A percentile compares a stretch with the other conserved stretches of the same genome.
phyloP scores from a whole-genome alignment of 2,888 invertebrate species.

The Tridacna gigas region DNA sequence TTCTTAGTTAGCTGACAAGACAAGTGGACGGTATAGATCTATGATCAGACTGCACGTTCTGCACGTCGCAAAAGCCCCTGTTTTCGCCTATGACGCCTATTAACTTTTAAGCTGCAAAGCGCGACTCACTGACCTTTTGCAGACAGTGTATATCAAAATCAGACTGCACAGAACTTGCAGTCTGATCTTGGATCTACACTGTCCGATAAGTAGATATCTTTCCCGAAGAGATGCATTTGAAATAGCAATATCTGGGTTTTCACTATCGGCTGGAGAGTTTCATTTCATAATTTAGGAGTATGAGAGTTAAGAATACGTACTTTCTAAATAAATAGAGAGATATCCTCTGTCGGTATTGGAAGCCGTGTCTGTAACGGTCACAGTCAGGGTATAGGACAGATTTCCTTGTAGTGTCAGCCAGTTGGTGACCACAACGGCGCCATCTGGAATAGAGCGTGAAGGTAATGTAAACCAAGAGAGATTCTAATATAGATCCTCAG shows the following conservation, averaged over 20 bases:
- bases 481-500: too few species aligned
- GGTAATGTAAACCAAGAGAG: too few species aligned
- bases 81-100: too few species aligned
- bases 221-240: too few species aligned
- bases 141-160: not conserved
- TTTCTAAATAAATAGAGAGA: constrained; percentile 31
- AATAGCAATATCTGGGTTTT: not conserved
- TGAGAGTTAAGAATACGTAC: constrained; percentile 31
- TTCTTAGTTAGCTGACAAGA: too few species aligned
- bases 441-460: constrained; percentile 35
- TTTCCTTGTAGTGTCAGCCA: constrained; percentile 29
- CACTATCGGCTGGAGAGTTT: too few species aligned
- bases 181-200: not conserved
- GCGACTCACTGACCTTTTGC: too few species aligned
- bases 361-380: constrained; percentile 37
- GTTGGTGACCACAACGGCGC: constrained; percentile 39
- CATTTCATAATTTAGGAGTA: too few species aligned
- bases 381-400: constrained; percentile 24
- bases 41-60: too few species aligned
- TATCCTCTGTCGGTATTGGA: constrained; percentile 24
- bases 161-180: not conserved
- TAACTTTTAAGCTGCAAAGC: too few species aligned
- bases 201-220: not conserved
- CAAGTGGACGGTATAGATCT: too few species aligned
- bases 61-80: too few species aligned